Conservation (phyloP, 2,797 vertebrate genomes). For the Notolabrus celidotus region DNA sequence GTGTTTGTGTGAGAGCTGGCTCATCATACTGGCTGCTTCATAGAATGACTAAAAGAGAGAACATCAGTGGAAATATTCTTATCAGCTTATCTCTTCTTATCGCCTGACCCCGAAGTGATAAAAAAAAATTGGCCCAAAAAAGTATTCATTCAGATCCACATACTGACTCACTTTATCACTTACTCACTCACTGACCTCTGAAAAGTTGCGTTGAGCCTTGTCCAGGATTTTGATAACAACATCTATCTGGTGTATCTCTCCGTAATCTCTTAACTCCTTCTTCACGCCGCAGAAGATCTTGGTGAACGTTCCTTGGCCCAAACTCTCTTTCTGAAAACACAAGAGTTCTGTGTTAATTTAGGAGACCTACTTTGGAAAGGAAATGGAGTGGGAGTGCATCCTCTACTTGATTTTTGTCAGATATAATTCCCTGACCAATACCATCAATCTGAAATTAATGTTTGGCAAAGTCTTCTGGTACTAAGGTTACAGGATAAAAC, state of each 20-base stretch:
- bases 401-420: not conserved
- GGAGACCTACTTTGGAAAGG: not conserved
- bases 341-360: slow-evolving; percentile 1
- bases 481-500: too few species aligned
- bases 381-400: not conserved
- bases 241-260: slow-evolving; percentile 92
- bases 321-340: slow-evolving; percentile 88
- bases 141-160: not conserved
- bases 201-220: slow-evolving; percentile 94
- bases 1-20: slow-evolving; percentile 96
- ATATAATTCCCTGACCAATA: not conserved
- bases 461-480: too few species aligned
- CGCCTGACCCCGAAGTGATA: too few species aligned
- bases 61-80: not conserved
- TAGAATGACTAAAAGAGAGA: slow-evolving; percentile 92
- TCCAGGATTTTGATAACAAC: slow-evolving; percentile 96
- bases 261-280: slow-evolving; percentile 94
- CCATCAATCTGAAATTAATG: too few species aligned
- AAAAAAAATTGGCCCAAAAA: too few species aligned
- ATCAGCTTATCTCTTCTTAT: too few species aligned
- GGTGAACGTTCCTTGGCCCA: slow-evolving; percentile 97
- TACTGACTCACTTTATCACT: not conserved
- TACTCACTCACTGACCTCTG: slow-evolving; percentile 85
- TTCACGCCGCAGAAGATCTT: slow-evolving; percentile 94
- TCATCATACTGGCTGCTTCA: slow-evolving; percentile 99